Conservation (phyloP, 2,888 invertebrate genomes). For the Chironomus riparius region DNA sequence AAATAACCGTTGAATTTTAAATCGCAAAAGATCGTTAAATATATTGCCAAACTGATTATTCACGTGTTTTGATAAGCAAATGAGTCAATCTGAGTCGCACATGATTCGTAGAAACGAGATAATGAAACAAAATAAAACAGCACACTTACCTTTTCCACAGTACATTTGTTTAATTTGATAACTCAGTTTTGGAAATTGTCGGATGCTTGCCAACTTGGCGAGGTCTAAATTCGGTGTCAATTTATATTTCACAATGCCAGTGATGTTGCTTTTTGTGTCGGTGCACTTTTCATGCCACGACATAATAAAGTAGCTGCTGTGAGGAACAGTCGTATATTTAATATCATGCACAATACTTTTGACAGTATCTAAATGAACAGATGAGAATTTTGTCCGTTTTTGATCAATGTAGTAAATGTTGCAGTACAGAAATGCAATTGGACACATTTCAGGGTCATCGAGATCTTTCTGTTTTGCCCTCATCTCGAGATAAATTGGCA, state of each 20-base stretch:
- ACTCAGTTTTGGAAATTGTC: constrained; percentile 13
- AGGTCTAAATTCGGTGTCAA: constrained; percentile 19
- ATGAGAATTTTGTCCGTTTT: constrained; percentile 1
- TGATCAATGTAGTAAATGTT: constrained; percentile 21
- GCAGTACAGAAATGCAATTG: constrained; percentile 10
- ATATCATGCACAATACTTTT: constrained; percentile 11
- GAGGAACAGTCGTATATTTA: constrained; percentile 12
- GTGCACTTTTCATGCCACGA: neutral
- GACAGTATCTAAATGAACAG: constrained; percentile 20
- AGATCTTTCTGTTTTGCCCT: constrained; percentile 19
- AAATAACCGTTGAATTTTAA: no score
- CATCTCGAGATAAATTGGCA: constrained; percentile 22
- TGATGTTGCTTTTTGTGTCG: neutral
- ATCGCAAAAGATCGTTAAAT: no score
- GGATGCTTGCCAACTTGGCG: constrained; percentile 14
- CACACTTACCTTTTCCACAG: constrained; percentile 7
- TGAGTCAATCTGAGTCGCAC: no score
- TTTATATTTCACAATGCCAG: constrained; percentile 19
- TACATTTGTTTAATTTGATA: constrained; percentile 14
- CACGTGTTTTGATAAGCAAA: no score
- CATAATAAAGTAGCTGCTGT: constrained; percentile 19
- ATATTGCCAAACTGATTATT: no score
- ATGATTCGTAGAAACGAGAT: no score
- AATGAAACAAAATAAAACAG: no score
- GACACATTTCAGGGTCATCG: constrained; percentile 13